Evolutionary conservation across 2,113 vertebrate genomes (phyloP), one percentile per base, ranked within the genome.

Genomic region (Blennius ocellaris): DNA sequence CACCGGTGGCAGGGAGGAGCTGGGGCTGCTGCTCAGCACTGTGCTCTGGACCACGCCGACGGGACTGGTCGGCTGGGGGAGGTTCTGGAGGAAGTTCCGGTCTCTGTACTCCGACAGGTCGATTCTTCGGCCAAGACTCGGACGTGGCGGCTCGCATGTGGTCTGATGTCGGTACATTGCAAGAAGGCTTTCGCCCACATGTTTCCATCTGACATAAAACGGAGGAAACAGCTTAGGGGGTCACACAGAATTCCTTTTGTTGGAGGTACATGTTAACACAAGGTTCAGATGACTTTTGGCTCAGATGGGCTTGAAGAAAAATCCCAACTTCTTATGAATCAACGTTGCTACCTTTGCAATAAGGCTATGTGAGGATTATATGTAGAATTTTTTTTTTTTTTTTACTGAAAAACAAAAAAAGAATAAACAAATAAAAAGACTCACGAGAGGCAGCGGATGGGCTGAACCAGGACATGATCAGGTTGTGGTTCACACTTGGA

Each of bases 131-230:
- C 97, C 97, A 0, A 98, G 92, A 49, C 97, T 97, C 8, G 96
- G 96, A 3, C 94, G 94, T 11, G 96, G 96, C 0, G 94, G 95
- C 72, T 98, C 96, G 6, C 96, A 97, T 0, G 96, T 96, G 7
- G 96, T 97, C 68, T 97, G 95, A 84, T 98, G 95, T 78, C 90
- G 93, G 89, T 98, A 99, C 95, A 96, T 99, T 21, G 96, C 94
- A 67, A 98, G 88, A 54, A 99, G 83, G 69, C 95, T 95, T 87
- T 98, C 97, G 0, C 98, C 98, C 0, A 99, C 91, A 81, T 95
- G 95, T 88, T 95, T 98, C 98, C 98, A 99, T 58, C 98, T 99
- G 84, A 30, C 47, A 75, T 37, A 49, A 59, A 65, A 55, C 38
- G 64, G 43, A 64, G 11, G 55, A 40, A 6, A 50, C 3, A 6